A percentile compares a stretch with the other conserved stretches of the same genome.
These are phyloP conservation scores for Agonopterix heracliana DNA, from an alignment of 2,888 invertebrate genomes.

Conservation along the genomic window DNA sequence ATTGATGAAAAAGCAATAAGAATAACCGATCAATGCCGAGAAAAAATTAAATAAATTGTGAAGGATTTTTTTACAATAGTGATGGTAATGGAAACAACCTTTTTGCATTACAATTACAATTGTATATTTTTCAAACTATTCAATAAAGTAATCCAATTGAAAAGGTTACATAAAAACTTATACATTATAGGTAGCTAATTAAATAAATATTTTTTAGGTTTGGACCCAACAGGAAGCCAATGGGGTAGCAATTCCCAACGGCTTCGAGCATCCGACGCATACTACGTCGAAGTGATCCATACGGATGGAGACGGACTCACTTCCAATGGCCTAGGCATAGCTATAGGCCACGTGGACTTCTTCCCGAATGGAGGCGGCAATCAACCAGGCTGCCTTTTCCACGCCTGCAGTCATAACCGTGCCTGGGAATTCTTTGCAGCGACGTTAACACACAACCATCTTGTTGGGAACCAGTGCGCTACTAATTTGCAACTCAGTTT, in stretches of 20 bases:
- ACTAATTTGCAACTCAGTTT: slow-evolving; percentile 24
- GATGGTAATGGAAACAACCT: too few relatives aligned
- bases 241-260: slow-evolving; percentile 33
- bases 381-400: slow-evolving; percentile 62
- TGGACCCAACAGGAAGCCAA: slow-evolving; percentile 38
- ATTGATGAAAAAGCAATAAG: too few relatives aligned
- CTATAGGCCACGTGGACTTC: slow-evolving; percentile 90
- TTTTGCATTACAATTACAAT: too few relatives aligned
- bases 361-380: slow-evolving; percentile 90
- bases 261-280: slow-evolving; percentile 32
- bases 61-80: too few relatives aligned
- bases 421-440: slow-evolving; percentile 44
- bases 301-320: slow-evolving; percentile 39
- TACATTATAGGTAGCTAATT: too few relatives aligned
- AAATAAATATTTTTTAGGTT: slow-evolving; percentile 22
- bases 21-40: too few relatives aligned
- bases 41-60: too few relatives aligned
- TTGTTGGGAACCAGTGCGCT: slow-evolving; percentile 34
- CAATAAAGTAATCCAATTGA: too few relatives aligned
- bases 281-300: slow-evolving; percentile 55
- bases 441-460: slow-evolving; percentile 22
- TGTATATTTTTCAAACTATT: too few relatives aligned
- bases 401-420: slow-evolving; percentile 41
- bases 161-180: too few relatives aligned
- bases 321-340: slow-evolving; percentile 79